Conservation (phyloP, 2,113 vertebrate genomes). For the Sinocyclocheilus anophthalmus region DNA sequence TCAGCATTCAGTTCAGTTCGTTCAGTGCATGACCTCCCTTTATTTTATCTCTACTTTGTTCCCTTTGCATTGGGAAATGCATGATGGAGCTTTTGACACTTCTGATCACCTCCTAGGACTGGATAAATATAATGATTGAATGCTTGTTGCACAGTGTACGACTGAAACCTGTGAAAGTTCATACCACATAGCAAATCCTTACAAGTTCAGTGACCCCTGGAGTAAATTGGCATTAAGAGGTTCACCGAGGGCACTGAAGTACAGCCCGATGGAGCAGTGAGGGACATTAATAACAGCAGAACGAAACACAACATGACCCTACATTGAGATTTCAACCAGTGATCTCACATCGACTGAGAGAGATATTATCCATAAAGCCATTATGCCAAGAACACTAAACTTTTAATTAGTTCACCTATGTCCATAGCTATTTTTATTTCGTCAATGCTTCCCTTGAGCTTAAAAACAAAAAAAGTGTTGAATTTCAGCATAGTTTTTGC, state of each 20-base stretch:
- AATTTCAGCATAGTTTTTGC: background rate
- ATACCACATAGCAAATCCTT: background rate
- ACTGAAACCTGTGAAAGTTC: background rate
- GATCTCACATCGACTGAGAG: background rate
- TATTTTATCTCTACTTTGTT: background rate
- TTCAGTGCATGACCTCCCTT: background rate
- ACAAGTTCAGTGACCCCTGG: constrained; percentile 14
- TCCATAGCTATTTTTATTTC: background rate
- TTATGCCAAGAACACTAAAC: background rate
- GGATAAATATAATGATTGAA: constrained; percentile 5
- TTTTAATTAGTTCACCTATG: constrained; percentile 5
- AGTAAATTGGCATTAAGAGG: constrained; percentile 12
- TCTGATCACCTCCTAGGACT: background rate
- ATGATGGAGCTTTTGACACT: background rate
- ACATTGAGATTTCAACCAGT: background rate
- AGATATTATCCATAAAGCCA: constrained; percentile 9
- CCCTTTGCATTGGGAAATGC: background rate
- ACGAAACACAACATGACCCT: background rate
- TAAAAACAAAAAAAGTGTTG: background rate
- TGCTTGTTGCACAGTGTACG: background rate
- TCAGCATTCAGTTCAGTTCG: background rate
- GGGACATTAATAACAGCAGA: constrained; percentile 11
- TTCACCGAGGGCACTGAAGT: background rate
- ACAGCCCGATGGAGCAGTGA: background rate
- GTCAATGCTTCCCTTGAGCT: constrained; percentile 1